phyloP scores from a whole-genome alignment of 2,113 vertebrate species.

The Grus americana region DNA sequence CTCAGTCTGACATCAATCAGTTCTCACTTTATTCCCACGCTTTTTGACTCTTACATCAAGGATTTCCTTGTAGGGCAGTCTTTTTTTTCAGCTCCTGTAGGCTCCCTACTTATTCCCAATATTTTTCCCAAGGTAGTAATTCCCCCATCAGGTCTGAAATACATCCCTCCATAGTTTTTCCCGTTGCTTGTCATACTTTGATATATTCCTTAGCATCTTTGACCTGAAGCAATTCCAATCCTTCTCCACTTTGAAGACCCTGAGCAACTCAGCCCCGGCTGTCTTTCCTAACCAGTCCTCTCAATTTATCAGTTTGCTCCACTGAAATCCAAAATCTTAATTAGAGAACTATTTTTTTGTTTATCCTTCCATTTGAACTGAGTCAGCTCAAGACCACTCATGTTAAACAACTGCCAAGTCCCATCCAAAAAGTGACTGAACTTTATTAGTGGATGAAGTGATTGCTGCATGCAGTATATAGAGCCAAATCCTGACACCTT shows the following conservation, averaged over 20 bases:
- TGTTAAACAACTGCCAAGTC: constrained; percentile 31
- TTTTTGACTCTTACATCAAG: background rate
- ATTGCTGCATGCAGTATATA: background rate
- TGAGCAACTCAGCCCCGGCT: background rate
- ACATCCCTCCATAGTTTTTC: background rate
- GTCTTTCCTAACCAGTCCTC: background rate
- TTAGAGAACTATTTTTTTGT: constrained; percentile 1
- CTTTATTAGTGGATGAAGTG: constrained; percentile 39
- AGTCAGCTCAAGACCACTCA: background rate
- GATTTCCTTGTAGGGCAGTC: background rate
- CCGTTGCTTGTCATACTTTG: background rate
- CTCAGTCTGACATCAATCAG: background rate
- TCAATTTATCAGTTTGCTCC: background rate
- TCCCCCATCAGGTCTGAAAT: background rate
- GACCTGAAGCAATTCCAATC: background rate
- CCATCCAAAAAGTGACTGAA: constrained; percentile 14
- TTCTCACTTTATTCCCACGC: background rate
- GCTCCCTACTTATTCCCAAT: background rate
- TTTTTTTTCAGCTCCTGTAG: background rate
- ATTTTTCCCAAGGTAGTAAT: background rate
- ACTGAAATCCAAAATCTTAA: background rate
- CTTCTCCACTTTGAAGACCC: background rate
- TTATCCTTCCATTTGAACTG: constrained; percentile 30
- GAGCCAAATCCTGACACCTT: constrained; percentile 49
- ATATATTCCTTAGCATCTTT: background rate